Base-by-base conservation (phyloP, 2,888 invertebrate species). In the Scaeva pyrastri region DNA sequence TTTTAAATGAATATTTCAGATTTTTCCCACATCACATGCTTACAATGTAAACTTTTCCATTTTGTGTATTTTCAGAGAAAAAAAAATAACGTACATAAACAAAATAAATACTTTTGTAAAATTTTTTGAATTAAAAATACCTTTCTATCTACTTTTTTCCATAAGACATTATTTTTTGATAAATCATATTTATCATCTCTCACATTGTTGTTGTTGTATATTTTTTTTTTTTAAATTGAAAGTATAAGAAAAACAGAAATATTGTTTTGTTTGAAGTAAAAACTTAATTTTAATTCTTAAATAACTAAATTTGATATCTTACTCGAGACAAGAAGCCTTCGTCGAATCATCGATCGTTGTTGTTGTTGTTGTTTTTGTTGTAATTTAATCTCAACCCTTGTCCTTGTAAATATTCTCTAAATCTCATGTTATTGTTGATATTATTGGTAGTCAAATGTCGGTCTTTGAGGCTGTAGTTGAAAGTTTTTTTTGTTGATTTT, bases 391-490 rank as follows among this genome's bases (percentile, higher is more conserved):
- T 89, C 88, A 89, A 82, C 89, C 88, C 72, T 89, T 89, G 55
- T 89, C 87, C 71, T 89, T 89, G 81, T 88, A 89, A 7, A 80
- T 66, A 77, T 88, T 88, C 81, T 90, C 90, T 89, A 91, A 88
- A 90, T 90, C 90, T 90, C 89, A 91, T 88, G 91, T 91, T 82
- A 92, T 91, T 89, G 91, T 91, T 89, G 91, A 90, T 88, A 92
- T 89, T 77, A 92, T 92, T 88, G 92, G 92, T 89, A 92, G 92
- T 92, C 91, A 92, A 89, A 92, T 91, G 78, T 91, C 91, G 81
- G 89, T 88, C 71, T 82, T 86, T 43, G 77, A 58, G 26, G 58
- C 60, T 36, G 71, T 43, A 56, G 62, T 71, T 77, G 82, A 74
- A 21, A 74, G 52, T 36, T 66, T 71, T 56, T 88, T 85, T 74